Evolutionary conservation across 2,888 invertebrate genomes (phyloP).

Genomic region (Aleiodes alternator): DNA sequence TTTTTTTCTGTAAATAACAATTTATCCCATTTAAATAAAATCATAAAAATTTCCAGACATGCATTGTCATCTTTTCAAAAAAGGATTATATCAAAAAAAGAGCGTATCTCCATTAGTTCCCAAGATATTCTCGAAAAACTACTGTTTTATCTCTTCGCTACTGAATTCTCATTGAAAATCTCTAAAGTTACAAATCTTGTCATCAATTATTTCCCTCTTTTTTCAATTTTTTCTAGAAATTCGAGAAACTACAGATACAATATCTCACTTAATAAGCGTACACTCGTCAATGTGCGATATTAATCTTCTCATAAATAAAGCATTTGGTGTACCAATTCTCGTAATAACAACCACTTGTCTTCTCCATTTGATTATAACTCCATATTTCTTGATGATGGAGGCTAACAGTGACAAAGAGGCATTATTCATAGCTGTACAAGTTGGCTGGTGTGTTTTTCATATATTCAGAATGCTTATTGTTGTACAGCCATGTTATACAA

Average conservation of each 20-base stretch:
- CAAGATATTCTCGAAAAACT: too few species aligned
- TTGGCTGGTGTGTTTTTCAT: conserved; percentile 79
- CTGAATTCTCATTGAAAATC: not conserved
- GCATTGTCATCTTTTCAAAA: too few species aligned
- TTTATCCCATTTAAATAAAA: too few species aligned
- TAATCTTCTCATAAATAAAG: conserved; percentile 76
- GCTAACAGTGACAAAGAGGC: conserved; percentile 76
- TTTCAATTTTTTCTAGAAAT: conserved; percentile 51
- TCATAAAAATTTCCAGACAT: too few species aligned
- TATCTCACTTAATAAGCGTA: conserved; percentile 77
- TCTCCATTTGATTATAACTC: conserved; percentile 80
- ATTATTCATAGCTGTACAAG: conserved; percentile 78
- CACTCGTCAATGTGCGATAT: conserved; percentile 78
- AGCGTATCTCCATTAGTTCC: too few species aligned
- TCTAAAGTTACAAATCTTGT: not conserved
- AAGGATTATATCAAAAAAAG: too few species aligned
- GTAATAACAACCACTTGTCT: conserved; percentile 78
- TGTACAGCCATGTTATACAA: conserved; percentile 79
- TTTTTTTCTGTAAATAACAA: too few species aligned
- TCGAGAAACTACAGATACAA: conserved; percentile 68
- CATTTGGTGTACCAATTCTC: conserved; percentile 78
- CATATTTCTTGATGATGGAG: conserved; percentile 79
- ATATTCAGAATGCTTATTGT: conserved; percentile 78
- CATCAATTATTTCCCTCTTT: not conserved
- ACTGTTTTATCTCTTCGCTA: too few species aligned